phyloP scores from a whole-genome alignment of 2,888 invertebrate genomes.

The Cerceris rybyensis region DNA sequence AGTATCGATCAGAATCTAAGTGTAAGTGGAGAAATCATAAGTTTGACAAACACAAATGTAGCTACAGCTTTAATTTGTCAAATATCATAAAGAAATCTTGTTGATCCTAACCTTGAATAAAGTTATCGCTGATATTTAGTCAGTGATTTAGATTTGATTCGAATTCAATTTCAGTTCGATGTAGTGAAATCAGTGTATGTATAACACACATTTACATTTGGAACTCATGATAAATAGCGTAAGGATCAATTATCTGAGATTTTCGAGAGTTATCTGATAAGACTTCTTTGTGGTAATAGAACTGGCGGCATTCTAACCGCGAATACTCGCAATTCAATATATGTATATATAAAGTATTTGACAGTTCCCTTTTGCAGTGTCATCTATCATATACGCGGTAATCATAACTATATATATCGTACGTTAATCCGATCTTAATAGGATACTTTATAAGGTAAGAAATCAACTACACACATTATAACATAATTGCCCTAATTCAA shows the following conservation, averaged over 20 bases:
- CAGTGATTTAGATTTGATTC: constrained; percentile 1
- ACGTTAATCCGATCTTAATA: neutral
- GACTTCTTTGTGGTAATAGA: constrained; percentile 18
- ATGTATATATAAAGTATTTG: neutral
- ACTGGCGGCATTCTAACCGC: neutral
- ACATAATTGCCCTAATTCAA: constrained; percentile 1
- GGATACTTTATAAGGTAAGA: constrained; percentile 1
- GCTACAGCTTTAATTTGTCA: neutral
- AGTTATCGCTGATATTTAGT: neutral
- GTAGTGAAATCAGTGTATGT: neutral
- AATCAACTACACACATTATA: neutral
- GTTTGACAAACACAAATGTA: neutral
- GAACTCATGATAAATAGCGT: neutral
- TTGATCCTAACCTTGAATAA: constrained; percentile 13
- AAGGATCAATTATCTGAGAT: constrained; percentile 12
- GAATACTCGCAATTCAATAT: neutral
- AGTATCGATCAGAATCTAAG: too few species aligned
- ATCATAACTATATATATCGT: neutral
- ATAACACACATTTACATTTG: neutral
- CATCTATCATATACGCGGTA: neutral
- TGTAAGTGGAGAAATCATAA: neutral
- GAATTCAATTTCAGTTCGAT: neutral
- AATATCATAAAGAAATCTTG: neutral
- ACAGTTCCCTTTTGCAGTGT: neutral
- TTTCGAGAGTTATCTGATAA: constrained; percentile 28